Percentiles rank a stretch among this genome's conserved stretches.
Evolutionary conservation across 2,797 vertebrate genomes (phyloP).

Genomic region (Spea hammondii): DNA sequence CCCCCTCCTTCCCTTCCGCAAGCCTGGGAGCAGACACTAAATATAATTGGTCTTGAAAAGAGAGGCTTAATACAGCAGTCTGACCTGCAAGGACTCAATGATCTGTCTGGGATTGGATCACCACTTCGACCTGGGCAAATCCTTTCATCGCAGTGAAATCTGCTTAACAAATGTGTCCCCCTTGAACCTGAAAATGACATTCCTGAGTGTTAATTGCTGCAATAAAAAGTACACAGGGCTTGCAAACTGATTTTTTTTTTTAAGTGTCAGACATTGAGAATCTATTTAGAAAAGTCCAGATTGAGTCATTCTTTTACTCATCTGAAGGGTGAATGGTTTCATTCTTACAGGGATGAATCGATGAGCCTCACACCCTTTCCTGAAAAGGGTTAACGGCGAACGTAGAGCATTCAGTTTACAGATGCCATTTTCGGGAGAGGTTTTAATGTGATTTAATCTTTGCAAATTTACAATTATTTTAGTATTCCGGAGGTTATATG

Average conservation of each 20-base stretch:
- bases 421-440: too few relatives aligned
- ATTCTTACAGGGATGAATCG: too few relatives aligned
- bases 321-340: too few relatives aligned
- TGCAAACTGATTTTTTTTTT: background rate
- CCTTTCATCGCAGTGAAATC: slow-evolving; percentile 62
- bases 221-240: slow-evolving; percentile 8
- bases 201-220: slow-evolving; percentile 34
- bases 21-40: slow-evolving; percentile 26
- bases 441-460: too few relatives aligned
- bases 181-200: slow-evolving; percentile 61
- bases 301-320: background rate
- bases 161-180: slow-evolving; percentile 60
- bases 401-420: too few relatives aligned
- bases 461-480: too few relatives aligned
- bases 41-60: slow-evolving; percentile 47
- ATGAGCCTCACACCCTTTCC: too few relatives aligned
- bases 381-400: too few relatives aligned
- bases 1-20: slow-evolving; percentile 9
- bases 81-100: slow-evolving; percentile 58
- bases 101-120: slow-evolving; percentile 58
- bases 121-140: slow-evolving; percentile 63
- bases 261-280: background rate
- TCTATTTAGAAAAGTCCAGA: background rate
- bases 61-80: slow-evolving; percentile 50
- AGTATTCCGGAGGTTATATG: too few relatives aligned